Conservation (phyloP, 2,113 vertebrate species). For the Toxotes chatareus region DNA sequence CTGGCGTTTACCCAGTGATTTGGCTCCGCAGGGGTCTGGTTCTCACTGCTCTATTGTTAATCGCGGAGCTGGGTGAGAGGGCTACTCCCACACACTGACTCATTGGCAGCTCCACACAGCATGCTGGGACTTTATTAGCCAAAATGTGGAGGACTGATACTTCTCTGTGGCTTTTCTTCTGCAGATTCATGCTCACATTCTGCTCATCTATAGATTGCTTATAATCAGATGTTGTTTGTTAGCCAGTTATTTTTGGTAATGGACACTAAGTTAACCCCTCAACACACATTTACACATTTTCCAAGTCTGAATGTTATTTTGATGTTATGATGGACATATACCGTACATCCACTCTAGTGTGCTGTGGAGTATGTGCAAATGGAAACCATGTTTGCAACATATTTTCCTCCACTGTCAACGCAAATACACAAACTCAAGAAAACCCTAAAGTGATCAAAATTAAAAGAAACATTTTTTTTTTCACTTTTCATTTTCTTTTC, state of each 20-base stretch:
- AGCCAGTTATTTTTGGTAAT: neutral
- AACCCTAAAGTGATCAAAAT: neutral
- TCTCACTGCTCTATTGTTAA: conserved; percentile 71
- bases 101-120: conserved; percentile 60
- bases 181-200: conserved; percentile 52
- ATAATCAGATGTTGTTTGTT: conserved; percentile 28
- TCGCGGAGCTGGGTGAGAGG: conserved; percentile 71
- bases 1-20: conserved; percentile 65
- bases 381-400: neutral
- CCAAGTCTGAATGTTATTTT: neutral
- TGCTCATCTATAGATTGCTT: conserved; percentile 32
- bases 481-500: neutral
- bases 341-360: neutral
- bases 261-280: neutral
- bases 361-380: neutral
- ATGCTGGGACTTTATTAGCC: conserved; percentile 70
- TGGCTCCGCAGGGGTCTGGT: conserved; percentile 66
- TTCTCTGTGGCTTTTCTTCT: conserved; percentile 37
- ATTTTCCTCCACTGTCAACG: neutral
- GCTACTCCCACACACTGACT: conserved; percentile 74
- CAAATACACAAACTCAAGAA: neutral
- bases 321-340: neutral
- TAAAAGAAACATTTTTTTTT: neutral
- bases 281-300: conserved; percentile 8
- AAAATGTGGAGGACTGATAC: conserved; percentile 53